phyloP scores from a whole-genome alignment of 1,140 invertebrate species.

The Saccostrea echinata region DNA sequence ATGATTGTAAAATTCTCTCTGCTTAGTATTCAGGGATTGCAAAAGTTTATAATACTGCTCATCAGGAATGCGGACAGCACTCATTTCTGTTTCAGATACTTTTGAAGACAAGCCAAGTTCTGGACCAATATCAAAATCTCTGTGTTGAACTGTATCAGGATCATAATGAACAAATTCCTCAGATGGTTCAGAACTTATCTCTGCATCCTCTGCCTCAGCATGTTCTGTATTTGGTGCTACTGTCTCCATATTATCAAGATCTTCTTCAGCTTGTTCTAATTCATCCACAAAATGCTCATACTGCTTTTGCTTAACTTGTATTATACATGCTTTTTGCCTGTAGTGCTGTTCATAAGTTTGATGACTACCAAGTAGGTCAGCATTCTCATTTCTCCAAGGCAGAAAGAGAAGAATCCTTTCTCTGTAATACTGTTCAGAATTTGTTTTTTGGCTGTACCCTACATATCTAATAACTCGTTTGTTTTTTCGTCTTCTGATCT shows the following conservation, averaged over 20 bases:
- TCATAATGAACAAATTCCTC: constrained; percentile 45
- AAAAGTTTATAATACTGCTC: constrained; percentile 29
- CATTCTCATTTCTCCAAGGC: constrained; percentile 48
- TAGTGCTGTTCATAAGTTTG: constrained; percentile 39
- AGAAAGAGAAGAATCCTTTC: constrained; percentile 42
- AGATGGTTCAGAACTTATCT: neutral
- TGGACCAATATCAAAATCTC: constrained; percentile 37
- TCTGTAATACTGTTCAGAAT: constrained; percentile 48
- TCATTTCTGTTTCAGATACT: neutral
- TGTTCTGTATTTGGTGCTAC: constrained; percentile 40
- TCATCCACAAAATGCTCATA: constrained; percentile 37
- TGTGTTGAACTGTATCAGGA: constrained; percentile 31
- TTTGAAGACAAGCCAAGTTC: neutral
- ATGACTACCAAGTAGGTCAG: neutral
- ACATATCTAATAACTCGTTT: constrained; percentile 47
- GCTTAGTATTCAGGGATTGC: constrained; percentile 22
- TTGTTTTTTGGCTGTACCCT: constrained; percentile 42
- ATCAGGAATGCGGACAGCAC: neutral
- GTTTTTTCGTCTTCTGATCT: constrained; percentile 41
- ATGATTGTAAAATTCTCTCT: constrained; percentile 43
- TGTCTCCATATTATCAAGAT: neutral
- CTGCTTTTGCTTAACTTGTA: constrained; percentile 7
- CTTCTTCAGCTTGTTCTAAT: constrained; percentile 44
- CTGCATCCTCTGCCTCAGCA: neutral
- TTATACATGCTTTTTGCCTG: neutral